Percentiles rank a stretch among this genome's conserved stretches.
Conservation (phyloP, 1,140 invertebrate species). For the Brachionus asplanchnoidis region DNA sequence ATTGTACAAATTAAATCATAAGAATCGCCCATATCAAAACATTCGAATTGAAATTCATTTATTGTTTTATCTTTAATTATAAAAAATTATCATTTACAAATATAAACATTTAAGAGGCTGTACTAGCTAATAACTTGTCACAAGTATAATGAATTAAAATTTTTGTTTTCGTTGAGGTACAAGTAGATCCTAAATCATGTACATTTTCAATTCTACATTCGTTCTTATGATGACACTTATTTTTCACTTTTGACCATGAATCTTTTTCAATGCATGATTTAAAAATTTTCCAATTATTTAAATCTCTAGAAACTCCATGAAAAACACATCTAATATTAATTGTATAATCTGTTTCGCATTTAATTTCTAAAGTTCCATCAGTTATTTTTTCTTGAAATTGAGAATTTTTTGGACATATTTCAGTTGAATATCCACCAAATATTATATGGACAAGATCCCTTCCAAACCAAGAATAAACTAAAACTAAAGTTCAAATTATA, state of each 20-base stretch:
- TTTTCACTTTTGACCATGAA: background rate
- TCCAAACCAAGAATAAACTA: background rate
- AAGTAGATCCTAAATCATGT: background rate
- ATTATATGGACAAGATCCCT: background rate
- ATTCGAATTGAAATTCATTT: background rate
- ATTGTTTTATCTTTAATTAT: background rate
- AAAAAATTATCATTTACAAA: too few species aligned
- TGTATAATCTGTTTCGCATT: background rate
- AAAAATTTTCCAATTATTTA: background rate
- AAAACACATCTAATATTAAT: background rate
- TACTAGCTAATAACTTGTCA: background rate
- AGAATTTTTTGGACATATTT: background rate
- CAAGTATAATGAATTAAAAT: background rate
- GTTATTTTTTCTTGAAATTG: too few species aligned
- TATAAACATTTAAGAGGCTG: too few species aligned
- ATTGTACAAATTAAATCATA: background rate
- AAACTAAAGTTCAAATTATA: background rate
- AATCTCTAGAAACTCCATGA: background rate
- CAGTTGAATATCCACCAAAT: background rate
- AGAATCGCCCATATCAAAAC: background rate
- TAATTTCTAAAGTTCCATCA: background rate
- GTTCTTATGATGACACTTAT: background rate
- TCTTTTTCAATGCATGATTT: background rate
- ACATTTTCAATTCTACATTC: background rate
- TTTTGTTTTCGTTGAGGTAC: background rate